Evolutionary conservation across 2,797 vertebrate species (phyloP).

Genomic region (Phaenicophaeus curvirostris): DNA sequence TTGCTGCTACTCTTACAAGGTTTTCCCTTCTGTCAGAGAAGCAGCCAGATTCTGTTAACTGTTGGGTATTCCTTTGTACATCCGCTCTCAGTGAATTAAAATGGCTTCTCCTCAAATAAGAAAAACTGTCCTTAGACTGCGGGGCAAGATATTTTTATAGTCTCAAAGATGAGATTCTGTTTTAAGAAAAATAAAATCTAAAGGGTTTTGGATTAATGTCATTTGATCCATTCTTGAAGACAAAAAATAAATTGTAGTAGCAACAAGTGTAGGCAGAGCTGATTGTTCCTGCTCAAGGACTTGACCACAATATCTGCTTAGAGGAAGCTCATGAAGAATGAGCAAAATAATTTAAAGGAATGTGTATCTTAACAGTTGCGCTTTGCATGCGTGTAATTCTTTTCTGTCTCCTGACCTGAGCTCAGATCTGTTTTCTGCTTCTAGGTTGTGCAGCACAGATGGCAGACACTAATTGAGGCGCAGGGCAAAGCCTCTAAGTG

Average conservation of each 20-base stretch:
- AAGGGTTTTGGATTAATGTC: not conserved
- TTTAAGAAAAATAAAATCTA: not conserved
- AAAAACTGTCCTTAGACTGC: not conserved
- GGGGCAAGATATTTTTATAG: not conserved
- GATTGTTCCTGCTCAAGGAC: not conserved
- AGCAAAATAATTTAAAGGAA: not conserved
- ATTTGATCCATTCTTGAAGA: not conserved
- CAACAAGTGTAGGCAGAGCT: not conserved
- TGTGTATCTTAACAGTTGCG: not conserved
- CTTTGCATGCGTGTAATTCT: not conserved
- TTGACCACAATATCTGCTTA: not conserved
- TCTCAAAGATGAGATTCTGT: not conserved
- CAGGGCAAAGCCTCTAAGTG: not conserved
- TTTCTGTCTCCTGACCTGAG: not conserved
- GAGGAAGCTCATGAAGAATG: not conserved
- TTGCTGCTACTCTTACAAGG: conserved; percentile 2
- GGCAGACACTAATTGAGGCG: conserved; percentile 21
- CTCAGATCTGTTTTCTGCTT: not conserved
- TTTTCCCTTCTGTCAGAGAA: conserved; percentile 22
- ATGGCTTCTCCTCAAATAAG: not conserved
- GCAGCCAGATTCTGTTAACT: not conserved
- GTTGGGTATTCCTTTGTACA: not conserved
- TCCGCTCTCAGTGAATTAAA: not conserved
- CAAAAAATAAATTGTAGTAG: not conserved
- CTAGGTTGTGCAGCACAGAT: not conserved